These are phyloP conservation scores for Rhamnusium bicolor DNA, from an alignment of 2,888 invertebrate species.

Conservation along the genomic window DNA sequence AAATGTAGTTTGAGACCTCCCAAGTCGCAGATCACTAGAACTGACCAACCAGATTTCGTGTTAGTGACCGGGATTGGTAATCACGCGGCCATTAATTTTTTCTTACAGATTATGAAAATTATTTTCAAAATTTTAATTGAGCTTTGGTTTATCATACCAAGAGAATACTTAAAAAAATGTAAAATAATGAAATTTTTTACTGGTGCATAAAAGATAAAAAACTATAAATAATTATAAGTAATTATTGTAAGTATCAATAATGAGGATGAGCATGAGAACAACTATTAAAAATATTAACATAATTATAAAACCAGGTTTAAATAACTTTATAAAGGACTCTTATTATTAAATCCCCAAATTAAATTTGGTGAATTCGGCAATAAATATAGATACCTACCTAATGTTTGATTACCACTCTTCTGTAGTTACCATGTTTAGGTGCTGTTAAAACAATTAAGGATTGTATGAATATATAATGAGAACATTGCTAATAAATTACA, in stretches of 20 bases:
- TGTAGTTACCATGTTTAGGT: constrained; percentile 25
- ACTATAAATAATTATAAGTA: too few relatives aligned
- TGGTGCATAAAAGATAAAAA: not conserved
- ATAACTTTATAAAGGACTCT: not conserved
- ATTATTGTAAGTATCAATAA: too few relatives aligned
- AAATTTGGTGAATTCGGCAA: not conserved
- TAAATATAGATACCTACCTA: not conserved
- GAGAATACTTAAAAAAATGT: not conserved
- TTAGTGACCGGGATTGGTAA: constrained; percentile 45
- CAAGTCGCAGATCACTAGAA: constrained; percentile 61
- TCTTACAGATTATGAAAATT: constrained; percentile 11
- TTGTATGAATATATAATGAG: constrained; percentile 61
- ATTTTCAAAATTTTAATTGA: constrained; percentile 7
- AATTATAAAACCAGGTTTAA: too few relatives aligned
- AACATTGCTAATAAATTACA: constrained; percentile 60
- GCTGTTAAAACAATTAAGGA: constrained; percentile 60
- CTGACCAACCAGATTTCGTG: constrained; percentile 55
- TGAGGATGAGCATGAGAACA: too few relatives aligned
- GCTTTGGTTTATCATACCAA: not conserved
- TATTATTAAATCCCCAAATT: not conserved
- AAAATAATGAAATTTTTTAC: too few relatives aligned
- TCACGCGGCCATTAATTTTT: constrained; percentile 43
- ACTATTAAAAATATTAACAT: too few relatives aligned
- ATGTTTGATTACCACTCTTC: constrained; percentile 2
- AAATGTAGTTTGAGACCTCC: constrained; percentile 67